Conservation (phyloP, 2,113 vertebrate species). For the Rallus limicola region DNA sequence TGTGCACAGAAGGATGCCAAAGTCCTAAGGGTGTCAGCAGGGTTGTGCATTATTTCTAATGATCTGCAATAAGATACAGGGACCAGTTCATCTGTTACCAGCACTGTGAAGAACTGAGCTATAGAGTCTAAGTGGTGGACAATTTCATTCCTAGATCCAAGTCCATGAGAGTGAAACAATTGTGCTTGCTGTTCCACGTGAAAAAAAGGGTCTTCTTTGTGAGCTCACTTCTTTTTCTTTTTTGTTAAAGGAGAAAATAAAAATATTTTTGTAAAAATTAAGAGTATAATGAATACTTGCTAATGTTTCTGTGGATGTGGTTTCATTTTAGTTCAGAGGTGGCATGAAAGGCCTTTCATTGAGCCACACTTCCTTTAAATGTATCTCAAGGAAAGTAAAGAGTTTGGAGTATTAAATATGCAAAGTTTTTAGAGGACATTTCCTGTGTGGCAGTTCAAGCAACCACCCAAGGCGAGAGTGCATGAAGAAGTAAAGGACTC, state of each 20-base stretch:
- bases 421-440: neutral
- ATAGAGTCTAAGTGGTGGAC: neutral
- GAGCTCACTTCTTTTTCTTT: neutral
- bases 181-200: neutral
- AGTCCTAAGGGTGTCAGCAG: neutral
- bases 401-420: neutral
- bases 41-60: neutral
- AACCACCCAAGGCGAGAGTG: slow-evolving; percentile 33
- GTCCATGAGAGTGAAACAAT: neutral
- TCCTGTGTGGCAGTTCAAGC: slow-evolving; percentile 12
- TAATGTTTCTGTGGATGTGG: neutral
- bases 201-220: neutral
- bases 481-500: slow-evolving; percentile 8
- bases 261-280: neutral
- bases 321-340: neutral
- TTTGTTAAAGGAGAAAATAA: neutral
- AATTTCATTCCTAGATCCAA: neutral
- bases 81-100: neutral
- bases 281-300: neutral
- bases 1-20: neutral
- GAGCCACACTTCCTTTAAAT: neutral
- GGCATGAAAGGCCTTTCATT: neutral
- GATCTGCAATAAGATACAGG: neutral
- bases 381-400: neutral
- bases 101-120: neutral